Evolutionary conservation across 2,113 vertebrate genomes (phyloP).

Genomic region (Clarias batrachus): DNA sequence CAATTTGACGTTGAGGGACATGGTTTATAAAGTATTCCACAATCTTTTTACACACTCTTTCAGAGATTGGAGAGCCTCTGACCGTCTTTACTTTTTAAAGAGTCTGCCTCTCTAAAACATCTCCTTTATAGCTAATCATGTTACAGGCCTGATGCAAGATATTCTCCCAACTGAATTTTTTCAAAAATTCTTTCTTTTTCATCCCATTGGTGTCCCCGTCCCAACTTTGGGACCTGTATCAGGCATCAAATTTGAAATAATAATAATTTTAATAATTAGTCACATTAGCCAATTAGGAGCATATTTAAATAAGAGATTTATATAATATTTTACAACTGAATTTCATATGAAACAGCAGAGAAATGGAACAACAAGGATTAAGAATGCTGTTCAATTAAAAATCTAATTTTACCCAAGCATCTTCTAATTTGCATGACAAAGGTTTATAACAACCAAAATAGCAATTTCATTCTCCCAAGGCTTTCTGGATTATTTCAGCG

Average conservation of each 20-base stretch:
- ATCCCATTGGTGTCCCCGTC: too few species aligned
- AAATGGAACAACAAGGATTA: neutral
- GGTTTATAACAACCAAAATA: neutral
- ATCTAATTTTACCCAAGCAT: neutral
- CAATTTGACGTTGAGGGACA: too few species aligned
- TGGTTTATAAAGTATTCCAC: neutral
- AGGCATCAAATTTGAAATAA: too few species aligned
- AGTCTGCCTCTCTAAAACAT: too few species aligned
- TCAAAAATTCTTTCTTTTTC: too few species aligned
- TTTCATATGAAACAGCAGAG: neutral
- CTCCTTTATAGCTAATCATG: too few species aligned
- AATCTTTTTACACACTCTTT: neutral
- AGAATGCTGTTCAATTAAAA: neutral
- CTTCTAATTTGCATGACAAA: slow-evolving; percentile 24
- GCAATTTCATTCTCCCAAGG: neutral
- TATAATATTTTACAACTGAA: neutral
- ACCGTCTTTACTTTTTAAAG: too few species aligned
- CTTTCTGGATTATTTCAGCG: neutral
- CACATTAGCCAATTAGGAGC: neutral
- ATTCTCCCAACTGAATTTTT: too few species aligned
- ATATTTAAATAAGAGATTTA: neutral
- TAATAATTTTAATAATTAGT: neutral
- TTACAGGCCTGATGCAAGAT: too few species aligned
- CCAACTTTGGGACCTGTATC: too few species aligned
- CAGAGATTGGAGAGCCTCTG: too few species aligned